Evolutionary conservation across 2,113 vertebrate species (phyloP).

Genomic region (Pseudorasbora parva): DNA sequence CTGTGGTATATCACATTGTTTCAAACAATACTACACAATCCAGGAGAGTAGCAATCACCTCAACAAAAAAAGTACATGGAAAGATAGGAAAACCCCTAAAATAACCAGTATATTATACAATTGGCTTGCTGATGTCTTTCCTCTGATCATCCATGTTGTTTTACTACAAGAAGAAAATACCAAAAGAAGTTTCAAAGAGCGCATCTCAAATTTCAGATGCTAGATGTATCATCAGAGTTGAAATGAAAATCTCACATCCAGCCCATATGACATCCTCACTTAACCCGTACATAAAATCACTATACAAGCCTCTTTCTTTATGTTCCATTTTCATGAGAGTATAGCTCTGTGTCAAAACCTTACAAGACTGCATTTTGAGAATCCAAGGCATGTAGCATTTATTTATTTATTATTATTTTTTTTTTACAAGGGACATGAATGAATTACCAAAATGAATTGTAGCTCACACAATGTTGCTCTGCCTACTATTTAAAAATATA

Average conservation of each 20-base stretch:
- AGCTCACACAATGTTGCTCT: background rate
- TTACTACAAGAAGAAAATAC: background rate
- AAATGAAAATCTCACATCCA: background rate
- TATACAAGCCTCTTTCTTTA: background rate
- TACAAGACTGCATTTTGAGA: background rate
- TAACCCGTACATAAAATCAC: background rate
- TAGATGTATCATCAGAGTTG: too few relatives aligned
- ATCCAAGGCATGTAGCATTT: background rate
- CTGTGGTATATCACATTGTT: background rate
- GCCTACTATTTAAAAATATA: background rate
- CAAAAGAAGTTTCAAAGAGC: background rate
- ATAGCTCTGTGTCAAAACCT: background rate
- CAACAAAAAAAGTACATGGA: background rate
- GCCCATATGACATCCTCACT: background rate
- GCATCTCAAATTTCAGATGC: background rate
- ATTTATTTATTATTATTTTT: background rate
- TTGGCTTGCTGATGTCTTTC: background rate
- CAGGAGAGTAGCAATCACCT: background rate
- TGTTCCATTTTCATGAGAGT: background rate
- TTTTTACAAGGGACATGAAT: background rate
- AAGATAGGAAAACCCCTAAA: background rate
- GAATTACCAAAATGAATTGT: background rate
- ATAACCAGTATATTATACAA: background rate
- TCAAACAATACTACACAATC: too few relatives aligned
- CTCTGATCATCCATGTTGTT: background rate